Percentiles rank a stretch among this genome's conserved stretches.
Conservation (phyloP, 2,113 vertebrate genomes). For the Pomatostomus ruficeps region DNA sequence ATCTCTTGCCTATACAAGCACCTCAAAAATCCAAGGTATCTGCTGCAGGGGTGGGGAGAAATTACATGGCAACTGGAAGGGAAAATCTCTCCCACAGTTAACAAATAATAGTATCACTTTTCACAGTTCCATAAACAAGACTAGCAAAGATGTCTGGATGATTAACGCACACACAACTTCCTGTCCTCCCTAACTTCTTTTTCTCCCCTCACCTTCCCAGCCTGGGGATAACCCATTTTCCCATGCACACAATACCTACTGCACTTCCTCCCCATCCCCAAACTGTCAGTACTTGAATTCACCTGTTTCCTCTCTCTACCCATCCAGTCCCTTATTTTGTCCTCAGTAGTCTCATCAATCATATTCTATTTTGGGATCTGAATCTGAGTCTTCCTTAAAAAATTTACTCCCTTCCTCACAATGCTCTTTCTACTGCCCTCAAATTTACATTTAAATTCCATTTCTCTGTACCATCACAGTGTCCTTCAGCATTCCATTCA, state of each 20-base stretch:
- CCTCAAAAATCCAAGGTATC: not conserved
- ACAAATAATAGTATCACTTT: not conserved
- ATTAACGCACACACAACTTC: not conserved
- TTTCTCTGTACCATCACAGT: not conserved
- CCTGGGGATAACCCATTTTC: not conserved
- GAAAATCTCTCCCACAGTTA: not conserved
- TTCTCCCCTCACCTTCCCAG: not conserved
- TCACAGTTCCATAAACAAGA: not conserved
- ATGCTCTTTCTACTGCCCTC: not conserved
- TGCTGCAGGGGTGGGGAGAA: not conserved
- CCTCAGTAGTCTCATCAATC: not conserved
- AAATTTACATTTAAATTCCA: not conserved
- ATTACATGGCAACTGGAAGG: not conserved
- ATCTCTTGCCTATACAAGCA: not conserved
- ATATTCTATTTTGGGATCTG: not conserved
- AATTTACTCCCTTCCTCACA: not conserved
- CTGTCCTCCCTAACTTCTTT: not conserved
- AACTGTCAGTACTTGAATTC: not conserved
- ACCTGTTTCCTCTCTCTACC: not conserved
- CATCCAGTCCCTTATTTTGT: not conserved
- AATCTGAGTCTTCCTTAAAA: not conserved
- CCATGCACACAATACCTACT: not conserved
- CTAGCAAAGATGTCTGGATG: not conserved
- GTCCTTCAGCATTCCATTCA: not conserved
- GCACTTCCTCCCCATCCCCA: not conserved